Conservation (phyloP, 2,888 invertebrate species). For the Physocephala rufipes region DNA sequence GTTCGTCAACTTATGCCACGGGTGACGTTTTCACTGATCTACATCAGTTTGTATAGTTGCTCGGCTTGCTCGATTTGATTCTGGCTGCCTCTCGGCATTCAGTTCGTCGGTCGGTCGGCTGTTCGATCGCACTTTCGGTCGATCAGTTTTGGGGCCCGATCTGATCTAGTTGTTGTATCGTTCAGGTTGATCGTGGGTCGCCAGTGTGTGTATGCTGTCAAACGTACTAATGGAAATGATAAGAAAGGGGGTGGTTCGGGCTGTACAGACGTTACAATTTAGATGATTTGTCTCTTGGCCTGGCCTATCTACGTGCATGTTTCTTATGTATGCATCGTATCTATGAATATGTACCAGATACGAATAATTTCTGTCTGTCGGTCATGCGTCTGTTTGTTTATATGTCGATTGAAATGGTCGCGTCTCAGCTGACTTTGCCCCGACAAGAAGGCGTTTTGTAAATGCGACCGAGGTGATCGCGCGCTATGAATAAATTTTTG, state of each 20-base stretch:
- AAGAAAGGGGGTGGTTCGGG: not conserved
- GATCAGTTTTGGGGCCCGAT: conserved; percentile 2
- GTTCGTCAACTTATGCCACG: conserved; percentile 9
- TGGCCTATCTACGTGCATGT: conserved; percentile 1
- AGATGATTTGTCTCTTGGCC: conserved; percentile 45
- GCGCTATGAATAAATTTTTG: conserved; percentile 36
- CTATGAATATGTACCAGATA: not conserved
- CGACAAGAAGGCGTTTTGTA: conserved; percentile 25
- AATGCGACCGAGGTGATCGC: conserved; percentile 35
- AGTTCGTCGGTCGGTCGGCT: not conserved
- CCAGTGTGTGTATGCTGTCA: not conserved
- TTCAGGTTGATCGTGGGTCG: conserved; percentile 20
- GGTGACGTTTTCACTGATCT: not conserved
- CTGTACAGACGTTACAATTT: conserved; percentile 30
- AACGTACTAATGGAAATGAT: too few species aligned
- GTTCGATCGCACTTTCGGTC: too few species aligned
- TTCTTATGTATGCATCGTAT: not conserved
- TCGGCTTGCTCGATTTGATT: conserved; percentile 2
- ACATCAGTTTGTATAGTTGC: not conserved
- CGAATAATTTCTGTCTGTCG: conserved; percentile 2
- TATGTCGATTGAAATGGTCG: conserved; percentile 2
- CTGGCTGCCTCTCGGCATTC: not conserved
- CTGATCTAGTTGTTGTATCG: not conserved
- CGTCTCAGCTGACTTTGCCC: conserved; percentile 17
- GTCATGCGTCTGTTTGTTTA: conserved; percentile 15